Evolutionary conservation across 92 coral and sea anemone genomes (phyloP).

Genomic region (Galaxea fascicularis): DNA sequence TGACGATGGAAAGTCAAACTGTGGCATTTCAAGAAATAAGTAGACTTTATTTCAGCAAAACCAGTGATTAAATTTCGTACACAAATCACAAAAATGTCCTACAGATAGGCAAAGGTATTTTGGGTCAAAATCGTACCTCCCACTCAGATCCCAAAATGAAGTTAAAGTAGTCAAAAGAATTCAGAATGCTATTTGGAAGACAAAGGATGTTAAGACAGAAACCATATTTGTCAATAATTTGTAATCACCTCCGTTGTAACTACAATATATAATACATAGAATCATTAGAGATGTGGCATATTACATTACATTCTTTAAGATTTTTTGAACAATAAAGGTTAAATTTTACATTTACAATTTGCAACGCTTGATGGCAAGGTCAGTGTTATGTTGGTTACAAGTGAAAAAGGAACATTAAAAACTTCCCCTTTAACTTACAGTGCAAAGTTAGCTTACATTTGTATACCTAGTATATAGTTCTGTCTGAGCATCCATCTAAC

Average conservation of each 20-base stretch:
- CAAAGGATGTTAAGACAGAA: neutral
- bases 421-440: slow-evolving; percentile 33
- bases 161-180: neutral
- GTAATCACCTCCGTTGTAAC: slow-evolving; percentile 15
- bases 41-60: too few species aligned
- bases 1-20: neutral
- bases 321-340: slow-evolving; percentile 12
- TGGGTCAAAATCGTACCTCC: too few species aligned
- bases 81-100: too few species aligned
- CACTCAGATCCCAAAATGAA: too few species aligned
- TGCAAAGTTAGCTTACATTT: slow-evolving; percentile 10
- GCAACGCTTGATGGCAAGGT: neutral
- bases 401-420: neutral
- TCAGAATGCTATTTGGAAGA: neutral
- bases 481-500: neutral
- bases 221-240: neutral
- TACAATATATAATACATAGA: neutral
- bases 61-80: too few species aligned
- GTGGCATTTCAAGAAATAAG: too few species aligned
- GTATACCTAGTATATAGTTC: neutral
- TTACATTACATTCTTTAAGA: slow-evolving; percentile 28
- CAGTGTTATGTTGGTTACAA: slow-evolving; percentile 38
- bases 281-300: neutral
- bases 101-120: too few species aligned
- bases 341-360: slow-evolving; percentile 6